Conservation (phyloP, 1,140 invertebrate genomes). For the Stenopsyche tienmushanensis region DNA sequence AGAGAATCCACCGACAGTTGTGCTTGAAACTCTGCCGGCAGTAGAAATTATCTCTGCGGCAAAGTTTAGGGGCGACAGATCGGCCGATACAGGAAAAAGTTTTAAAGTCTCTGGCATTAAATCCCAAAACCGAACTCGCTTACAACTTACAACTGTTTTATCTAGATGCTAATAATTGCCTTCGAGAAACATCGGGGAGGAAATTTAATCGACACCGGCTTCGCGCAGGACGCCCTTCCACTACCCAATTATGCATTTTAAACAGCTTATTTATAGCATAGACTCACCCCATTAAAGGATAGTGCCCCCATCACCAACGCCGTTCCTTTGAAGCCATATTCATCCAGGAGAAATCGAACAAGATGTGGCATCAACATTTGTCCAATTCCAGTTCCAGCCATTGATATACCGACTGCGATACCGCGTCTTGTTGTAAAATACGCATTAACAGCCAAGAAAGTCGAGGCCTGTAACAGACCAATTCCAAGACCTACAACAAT, state of each 20-base stretch:
- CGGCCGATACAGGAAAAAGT: constrained; percentile 37
- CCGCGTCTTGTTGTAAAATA: constrained; percentile 69
- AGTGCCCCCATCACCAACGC: constrained; percentile 62
- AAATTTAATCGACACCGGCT: no score
- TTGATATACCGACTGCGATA: constrained; percentile 67
- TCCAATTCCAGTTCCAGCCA: constrained; percentile 71
- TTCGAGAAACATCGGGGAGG: background rate
- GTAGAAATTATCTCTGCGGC: constrained; percentile 18
- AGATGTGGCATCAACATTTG: constrained; percentile 73
- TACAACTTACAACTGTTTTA: constrained; percentile 26
- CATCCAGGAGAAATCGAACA: constrained; percentile 59
- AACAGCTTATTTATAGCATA: no score
- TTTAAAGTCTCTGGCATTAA: constrained; percentile 13
- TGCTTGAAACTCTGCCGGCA: background rate
- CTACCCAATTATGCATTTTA: no score
- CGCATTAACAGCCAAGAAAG: constrained; percentile 70
- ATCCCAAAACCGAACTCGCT: constrained; percentile 7
- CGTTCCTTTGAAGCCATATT: constrained; percentile 59
- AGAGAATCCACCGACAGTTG: background rate
- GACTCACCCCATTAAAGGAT: constrained; percentile 61
- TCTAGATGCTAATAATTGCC: constrained; percentile 36
- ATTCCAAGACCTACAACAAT: constrained; percentile 66
- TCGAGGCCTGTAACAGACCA: constrained; percentile 65
- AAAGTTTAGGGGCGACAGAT: constrained; percentile 31
- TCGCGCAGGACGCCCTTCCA: no score